phyloP scores from a whole-genome alignment of 2,888 invertebrate species.

The Ectemnius lituratus region DNA sequence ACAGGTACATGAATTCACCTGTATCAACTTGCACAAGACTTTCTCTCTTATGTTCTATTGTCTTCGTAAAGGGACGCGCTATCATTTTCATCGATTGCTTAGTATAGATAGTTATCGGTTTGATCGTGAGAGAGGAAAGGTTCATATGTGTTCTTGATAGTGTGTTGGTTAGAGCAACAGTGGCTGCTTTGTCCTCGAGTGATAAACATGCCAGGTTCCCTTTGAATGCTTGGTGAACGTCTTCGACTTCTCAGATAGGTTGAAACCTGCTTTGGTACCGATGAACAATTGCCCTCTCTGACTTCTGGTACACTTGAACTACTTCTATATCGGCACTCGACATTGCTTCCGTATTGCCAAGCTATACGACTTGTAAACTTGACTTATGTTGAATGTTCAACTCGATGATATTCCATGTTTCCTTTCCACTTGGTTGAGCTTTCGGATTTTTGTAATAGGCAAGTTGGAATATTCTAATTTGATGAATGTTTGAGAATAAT shows the following conservation, averaged over 20 bases:
- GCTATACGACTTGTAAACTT: background rate
- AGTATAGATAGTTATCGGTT: slow-evolving; percentile 28
- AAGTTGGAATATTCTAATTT: no score
- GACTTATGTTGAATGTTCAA: background rate
- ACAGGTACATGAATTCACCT: background rate
- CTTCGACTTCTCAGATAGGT: slow-evolving; percentile 23
- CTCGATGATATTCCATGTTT: no score
- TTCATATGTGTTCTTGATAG: slow-evolving; percentile 41
- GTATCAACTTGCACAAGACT: background rate
- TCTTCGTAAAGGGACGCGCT: slow-evolving; percentile 1
- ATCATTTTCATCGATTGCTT: slow-evolving; percentile 28
- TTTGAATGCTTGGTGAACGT: slow-evolving; percentile 3
- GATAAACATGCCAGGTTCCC: slow-evolving; percentile 47
- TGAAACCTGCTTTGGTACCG: slow-evolving; percentile 33
- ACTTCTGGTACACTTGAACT: background rate
- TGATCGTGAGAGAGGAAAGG: slow-evolving; percentile 12
- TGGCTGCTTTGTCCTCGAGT: slow-evolving; percentile 44
- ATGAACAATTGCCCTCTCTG: background rate
- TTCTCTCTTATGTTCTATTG: slow-evolving; percentile 5
- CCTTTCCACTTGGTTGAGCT: no score
- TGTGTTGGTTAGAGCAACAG: slow-evolving; percentile 43
- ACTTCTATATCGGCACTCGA: no score
- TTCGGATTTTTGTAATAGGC: no score
- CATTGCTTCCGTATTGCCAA: background rate
- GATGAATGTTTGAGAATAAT: no score